Conservation (phyloP, 2,797 vertebrate genomes). For the Oreochromis mossambicus region DNA sequence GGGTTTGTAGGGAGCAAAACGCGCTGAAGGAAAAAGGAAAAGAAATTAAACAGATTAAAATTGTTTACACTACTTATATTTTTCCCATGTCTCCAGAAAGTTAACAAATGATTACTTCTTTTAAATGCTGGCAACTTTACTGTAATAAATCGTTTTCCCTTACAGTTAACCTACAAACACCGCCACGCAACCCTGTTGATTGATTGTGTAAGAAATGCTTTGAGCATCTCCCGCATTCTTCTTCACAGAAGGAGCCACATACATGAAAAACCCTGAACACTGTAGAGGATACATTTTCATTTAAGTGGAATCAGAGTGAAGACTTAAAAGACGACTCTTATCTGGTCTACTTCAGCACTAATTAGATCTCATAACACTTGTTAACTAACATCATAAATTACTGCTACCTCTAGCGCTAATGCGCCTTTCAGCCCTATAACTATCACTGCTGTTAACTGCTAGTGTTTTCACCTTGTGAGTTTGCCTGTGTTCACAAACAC, state of each 20-base stretch:
- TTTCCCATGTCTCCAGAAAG: neutral
- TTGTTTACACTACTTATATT: neutral
- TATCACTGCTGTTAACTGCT: neutral
- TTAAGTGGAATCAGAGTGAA: neutral
- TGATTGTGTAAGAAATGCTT: neutral
- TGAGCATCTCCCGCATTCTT: neutral
- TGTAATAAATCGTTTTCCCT: neutral
- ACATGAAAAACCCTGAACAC: neutral
- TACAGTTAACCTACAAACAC: neutral
- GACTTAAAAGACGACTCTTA: neutral
- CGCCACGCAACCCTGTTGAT: neutral
- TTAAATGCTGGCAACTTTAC: neutral
- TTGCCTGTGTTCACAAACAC: neutral
- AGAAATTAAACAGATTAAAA: neutral
- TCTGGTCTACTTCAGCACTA: constrained; percentile 14
- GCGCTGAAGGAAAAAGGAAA: constrained; percentile 67
- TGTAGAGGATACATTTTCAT: neutral
- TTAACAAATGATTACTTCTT: neutral
- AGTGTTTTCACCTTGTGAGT: neutral
- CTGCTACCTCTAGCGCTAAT: neutral
- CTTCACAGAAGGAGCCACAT: neutral
- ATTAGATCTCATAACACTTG: constrained; percentile 13
- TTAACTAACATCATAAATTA: neutral
- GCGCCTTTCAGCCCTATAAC: neutral
- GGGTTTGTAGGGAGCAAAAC: constrained; percentile 93